Evolutionary conservation across 1,140 invertebrate genomes (phyloP), one percentile per base, ranked within the genome.

Genomic region (Drosophila kurseongensis): DNA sequence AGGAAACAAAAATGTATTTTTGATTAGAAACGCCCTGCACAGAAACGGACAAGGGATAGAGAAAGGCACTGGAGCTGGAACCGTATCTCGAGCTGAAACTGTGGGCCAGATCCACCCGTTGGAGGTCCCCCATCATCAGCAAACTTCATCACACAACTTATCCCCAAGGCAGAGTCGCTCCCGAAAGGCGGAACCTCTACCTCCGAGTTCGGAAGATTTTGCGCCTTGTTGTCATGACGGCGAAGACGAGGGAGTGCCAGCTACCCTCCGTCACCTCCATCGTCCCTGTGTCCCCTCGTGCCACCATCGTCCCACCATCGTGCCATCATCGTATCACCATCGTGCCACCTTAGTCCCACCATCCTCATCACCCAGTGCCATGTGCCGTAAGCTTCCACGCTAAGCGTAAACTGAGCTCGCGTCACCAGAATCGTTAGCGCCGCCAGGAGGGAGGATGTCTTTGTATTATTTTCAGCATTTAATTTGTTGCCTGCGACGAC

Each of bases 401-500:
- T 74, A 80, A 78, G 58, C 77, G 84, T 89, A 89, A 90, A 84
- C 80, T 78, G 84, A 88, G 84, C 77, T 65, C 75, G 65, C 63
- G 63, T 80, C 75, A 78, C 54, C 65, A 65, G 59, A 54, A 76
- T 80, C 81, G 81, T 86, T 85, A 85, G 68, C 79, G 54, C 68
- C 77, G 77, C 69, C 77, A 75, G 84, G 55, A 85, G 76, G 85
- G 77, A 76, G 61, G 62, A 88, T 75, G 82, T 89, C 85, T 89
- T 89, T 89, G 85, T 89, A 89, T 89, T 89, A 89, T 89, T 89
- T 89, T 89, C 84, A 84, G 73, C 84, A 89, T 89, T 89, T 89
- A 89, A 89, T 89, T 89, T 89, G 84, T 89, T 89, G 84, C 80
- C 74, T 76, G 80, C 85, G 74, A 89, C 84, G 80, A 79, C 79